Base-by-base conservation (phyloP, 2,797 vertebrate species). In the Channa striata region DNA sequence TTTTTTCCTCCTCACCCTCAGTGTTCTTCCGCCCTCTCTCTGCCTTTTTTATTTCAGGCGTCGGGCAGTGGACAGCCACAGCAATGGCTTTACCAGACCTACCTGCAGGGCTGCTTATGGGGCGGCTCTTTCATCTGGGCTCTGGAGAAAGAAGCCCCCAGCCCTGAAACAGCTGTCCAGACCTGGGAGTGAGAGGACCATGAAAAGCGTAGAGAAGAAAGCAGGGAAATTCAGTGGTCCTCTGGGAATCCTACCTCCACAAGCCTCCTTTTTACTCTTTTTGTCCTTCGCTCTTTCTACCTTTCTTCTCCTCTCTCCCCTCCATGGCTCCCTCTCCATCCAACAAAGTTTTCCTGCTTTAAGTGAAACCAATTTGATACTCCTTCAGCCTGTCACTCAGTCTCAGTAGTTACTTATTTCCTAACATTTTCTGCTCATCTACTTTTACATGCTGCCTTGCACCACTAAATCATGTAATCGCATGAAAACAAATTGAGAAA, bases 81-180 rank as follows among this genome's bases (percentile, higher is more conserved):
- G 86, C 88, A 86, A 95, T 95, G 90, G 84, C 86, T 95, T 95
- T 95, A 92, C 66, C 94, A 95, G 94, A 91, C 91, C 89, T 93
- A 93, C 93, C 94, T 93, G 93, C 91, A 89, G 87, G 90, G 90
- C 92, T 92, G 90, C 92, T 93, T 84, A 46, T 20, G 89, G 86
- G 88, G 92, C 91, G 90, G 89, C 91, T 89, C 90, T 95, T 95
- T 94, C 92, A 94, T 95, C 94, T 93, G 90, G 86, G 93, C 92
- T 91, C 93, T 93, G 92, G 92, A 93, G 92, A 91, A 93, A 92
- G 90, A 92, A 91, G 93, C 91, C 93, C 92, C 91, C 83, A 69
- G 91, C 89, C 90, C 91, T 82, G 84, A 92, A 92, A 93, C 94
- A 95, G 93, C 94, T 94, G 94, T 92, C 92, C 62, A 68, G 92